Percentiles rank a stretch among this genome's conserved stretches.
Evolutionary conservation across 2,888 invertebrate species (phyloP).

Genomic region (Drosophila tanythrix): DNA sequence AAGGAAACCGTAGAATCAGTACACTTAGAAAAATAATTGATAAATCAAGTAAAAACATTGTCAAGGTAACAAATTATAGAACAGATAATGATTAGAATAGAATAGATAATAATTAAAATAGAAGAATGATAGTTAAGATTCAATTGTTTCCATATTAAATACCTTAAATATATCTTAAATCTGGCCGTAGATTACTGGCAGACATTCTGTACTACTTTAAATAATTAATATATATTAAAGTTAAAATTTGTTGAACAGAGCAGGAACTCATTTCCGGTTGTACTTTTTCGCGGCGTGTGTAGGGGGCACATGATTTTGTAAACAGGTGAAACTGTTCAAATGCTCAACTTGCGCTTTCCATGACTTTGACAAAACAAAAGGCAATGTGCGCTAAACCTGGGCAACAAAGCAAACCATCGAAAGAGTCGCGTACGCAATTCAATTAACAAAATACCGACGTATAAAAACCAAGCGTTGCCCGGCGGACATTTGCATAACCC

Average conservation of each 20-base stretch:
- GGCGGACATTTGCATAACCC: slow-evolving; percentile 83
- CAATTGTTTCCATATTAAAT: background rate
- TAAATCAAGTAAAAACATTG: background rate
- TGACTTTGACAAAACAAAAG: slow-evolving; percentile 60
- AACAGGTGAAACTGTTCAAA: slow-evolving; percentile 64
- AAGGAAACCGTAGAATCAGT: slow-evolving; percentile 47
- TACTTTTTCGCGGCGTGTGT: background rate
- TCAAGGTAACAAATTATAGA: background rate
- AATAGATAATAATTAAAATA: background rate
- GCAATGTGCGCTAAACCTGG: slow-evolving; percentile 61
- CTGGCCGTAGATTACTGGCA: background rate
- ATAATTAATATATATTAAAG: background rate
- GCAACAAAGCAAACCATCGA: slow-evolving; percentile 45
- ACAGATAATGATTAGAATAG: background rate
- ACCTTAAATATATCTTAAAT: background rate
- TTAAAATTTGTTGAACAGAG: background rate
- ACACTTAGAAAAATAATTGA: background rate
- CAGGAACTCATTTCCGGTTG: background rate
- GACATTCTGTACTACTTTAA: background rate
- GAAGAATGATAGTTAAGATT: background rate
- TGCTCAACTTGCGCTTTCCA: slow-evolving; percentile 75
- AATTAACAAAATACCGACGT: slow-evolving; percentile 82
- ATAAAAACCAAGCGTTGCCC: slow-evolving; percentile 83
- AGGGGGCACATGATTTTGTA: background rate
- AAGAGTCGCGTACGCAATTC: slow-evolving; percentile 68